Evolutionary conservation across 1,140 invertebrate genomes (phyloP), one percentile per base, ranked within the genome.

Genomic region (Gryllus bimaculatus): DNA sequence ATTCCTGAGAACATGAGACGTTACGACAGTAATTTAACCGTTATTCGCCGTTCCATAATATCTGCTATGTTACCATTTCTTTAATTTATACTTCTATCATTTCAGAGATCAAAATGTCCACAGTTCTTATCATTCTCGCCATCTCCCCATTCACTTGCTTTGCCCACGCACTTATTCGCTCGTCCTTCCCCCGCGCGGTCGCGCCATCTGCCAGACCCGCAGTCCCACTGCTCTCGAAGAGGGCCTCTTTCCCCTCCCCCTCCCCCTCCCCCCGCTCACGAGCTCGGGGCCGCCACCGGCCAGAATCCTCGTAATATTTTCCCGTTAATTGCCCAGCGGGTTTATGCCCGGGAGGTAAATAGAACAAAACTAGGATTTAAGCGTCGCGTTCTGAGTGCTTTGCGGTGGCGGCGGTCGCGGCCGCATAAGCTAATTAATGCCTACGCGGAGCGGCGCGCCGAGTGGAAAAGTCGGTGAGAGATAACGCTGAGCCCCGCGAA

Each of bases 321-420:
- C 54, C 54, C 54, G 54, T 66, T 66, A 66, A 66, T 66, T 66
- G 54, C 54, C 54, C 54, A 13, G 54, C 54, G 54, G 54, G 54
- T 66, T 66, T 66, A 66, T 66, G 18, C 54, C 18, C 54, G 54
- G 18, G 54, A 66, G 54, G 54, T 66, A 66, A 66, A 66, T 66
- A 66, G 54, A 66, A 66, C 54, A 66, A 66, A 66, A 66, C 54
- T 66, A 66, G 54, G 54, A 66, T 66, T 66, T 66, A 66, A 66
- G 54, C 54, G 54, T 13, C 54, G 54, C 54, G 54, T 66, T 18
- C 54, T 66, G 54, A 66, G 54, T 66, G 54, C 54, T 66, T 66
- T 66, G 54, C 54, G 54, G 54, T 66, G 54, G 54, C 10, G 54
- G 54, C 54, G 54, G 54, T 18, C 10, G 54, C 18, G 54, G 54